These are phyloP conservation scores for Atta cephalotes DNA, from an alignment of 1,140 invertebrate genomes.

Conservation along the genomic window DNA sequence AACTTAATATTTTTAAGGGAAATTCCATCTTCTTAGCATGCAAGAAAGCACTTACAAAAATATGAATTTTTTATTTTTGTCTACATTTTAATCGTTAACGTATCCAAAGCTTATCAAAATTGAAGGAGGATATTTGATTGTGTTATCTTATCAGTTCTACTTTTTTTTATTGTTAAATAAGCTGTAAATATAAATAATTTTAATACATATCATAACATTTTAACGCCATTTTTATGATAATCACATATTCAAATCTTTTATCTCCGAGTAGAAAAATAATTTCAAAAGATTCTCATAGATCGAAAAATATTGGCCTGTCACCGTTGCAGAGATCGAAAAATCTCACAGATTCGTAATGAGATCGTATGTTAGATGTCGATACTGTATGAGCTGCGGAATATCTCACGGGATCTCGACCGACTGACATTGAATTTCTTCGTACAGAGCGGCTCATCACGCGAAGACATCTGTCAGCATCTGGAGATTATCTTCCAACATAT, in stretches of 20 bases:
- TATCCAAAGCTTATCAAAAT: no score
- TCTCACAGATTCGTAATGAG: slow-evolving; percentile 49
- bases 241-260: neutral
- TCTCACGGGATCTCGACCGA: slow-evolving; percentile 29
- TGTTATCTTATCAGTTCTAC: neutral
- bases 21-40: no score
- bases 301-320: slow-evolving; percentile 26
- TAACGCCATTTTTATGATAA: neutral
- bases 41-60: no score
- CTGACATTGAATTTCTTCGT: slow-evolving; percentile 44
- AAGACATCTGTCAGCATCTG: slow-evolving; percentile 5
- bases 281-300: slow-evolving; percentile 7
- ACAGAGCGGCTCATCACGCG: neutral
- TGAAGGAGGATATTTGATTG: no score
- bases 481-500: slow-evolving; percentile 25
- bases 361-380: slow-evolving; percentile 39
- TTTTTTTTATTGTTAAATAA: neutral
- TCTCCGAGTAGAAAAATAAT: neutral
- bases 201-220: neutral
- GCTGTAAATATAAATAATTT: neutral
- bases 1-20: no score
- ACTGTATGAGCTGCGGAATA: slow-evolving; percentile 26
- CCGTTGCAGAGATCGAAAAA: slow-evolving; percentile 11
- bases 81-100: no score
- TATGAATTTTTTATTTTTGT: no score